Evolutionary conservation across 2,888 invertebrate species (phyloP).

Genomic region (Acanthosoma haemorrhoidale): DNA sequence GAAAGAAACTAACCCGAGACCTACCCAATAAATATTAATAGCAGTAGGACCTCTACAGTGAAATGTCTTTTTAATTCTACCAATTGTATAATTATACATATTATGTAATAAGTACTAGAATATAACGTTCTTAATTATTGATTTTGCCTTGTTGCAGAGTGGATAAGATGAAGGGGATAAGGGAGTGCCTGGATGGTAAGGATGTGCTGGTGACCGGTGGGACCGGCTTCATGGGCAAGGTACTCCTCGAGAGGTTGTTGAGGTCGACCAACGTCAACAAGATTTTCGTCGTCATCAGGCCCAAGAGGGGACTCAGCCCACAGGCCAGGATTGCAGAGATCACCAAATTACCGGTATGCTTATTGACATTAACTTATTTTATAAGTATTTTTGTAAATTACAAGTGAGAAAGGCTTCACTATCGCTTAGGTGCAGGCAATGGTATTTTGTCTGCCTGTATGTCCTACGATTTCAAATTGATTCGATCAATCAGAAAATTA

Average conservation of each 20-base stretch:
- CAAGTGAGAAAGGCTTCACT: too few species aligned
- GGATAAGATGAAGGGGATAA: neutral
- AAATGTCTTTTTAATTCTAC: too few species aligned
- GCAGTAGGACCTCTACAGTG: too few species aligned
- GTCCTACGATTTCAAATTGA: too few species aligned
- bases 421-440: too few species aligned
- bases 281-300: slow-evolving; percentile 52
- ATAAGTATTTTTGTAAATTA: too few species aligned
- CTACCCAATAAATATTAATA: too few species aligned
- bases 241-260: slow-evolving; percentile 43
- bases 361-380: too few species aligned
- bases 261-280: slow-evolving; percentile 50
- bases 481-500: too few species aligned
- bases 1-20: too few species aligned
- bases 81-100: too few species aligned
- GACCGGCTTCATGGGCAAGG: slow-evolving; percentile 58
- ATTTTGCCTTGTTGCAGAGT: neutral
- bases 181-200: slow-evolving; percentile 41
- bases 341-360: slow-evolving; percentile 55
- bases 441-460: too few species aligned
- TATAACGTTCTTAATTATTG: neutral
- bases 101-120: neutral
- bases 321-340: slow-evolving; percentile 53
- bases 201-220: slow-evolving; percentile 79
- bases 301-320: slow-evolving; percentile 55